These are phyloP conservation scores for Drepana falcataria DNA, from an alignment of 2,888 invertebrate genomes.

Conservation along the genomic window DNA sequence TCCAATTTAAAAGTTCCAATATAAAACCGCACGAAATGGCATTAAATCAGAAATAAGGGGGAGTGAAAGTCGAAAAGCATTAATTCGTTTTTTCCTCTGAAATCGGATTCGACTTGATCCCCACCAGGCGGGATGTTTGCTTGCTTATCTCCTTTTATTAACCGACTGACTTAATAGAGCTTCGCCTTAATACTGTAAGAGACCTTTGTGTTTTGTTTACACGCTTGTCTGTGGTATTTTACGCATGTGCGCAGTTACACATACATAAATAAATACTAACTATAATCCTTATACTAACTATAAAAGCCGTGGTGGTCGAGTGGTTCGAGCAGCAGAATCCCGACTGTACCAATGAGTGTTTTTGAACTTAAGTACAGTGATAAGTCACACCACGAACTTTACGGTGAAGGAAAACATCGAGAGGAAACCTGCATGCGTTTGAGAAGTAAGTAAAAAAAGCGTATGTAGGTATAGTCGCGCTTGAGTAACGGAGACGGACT, in stretches of 20 bases:
- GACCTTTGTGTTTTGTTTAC: slow-evolving; percentile 18
- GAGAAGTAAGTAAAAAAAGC: too few species aligned
- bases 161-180: slow-evolving; percentile 39
- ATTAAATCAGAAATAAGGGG: not conserved
- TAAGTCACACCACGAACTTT: too few species aligned
- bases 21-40: not conserved
- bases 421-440: too few species aligned
- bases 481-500: too few species aligned
- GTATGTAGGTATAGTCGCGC: too few species aligned
- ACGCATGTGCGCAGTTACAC: not conserved
- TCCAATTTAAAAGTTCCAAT: not conserved
- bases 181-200: slow-evolving; percentile 24
- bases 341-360: too few species aligned
- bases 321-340: too few species aligned
- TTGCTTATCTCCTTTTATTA: slow-evolving; percentile 44
- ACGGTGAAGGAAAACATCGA: too few species aligned
- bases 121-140: slow-evolving; percentile 20
- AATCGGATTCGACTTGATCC: slow-evolving; percentile 22
- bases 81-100: slow-evolving; percentile 21
- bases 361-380: too few species aligned
- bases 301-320: too few species aligned
- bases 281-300: too few species aligned
- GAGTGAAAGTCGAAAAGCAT: slow-evolving; percentile 13
- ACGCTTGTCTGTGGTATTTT: not conserved
- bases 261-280: too few species aligned